Percentiles rank a stretch among this genome's conserved stretches.
phyloP scores from a whole-genome alignment of 2,113 vertebrate genomes.

The Centrocercus urophasianus region DNA sequence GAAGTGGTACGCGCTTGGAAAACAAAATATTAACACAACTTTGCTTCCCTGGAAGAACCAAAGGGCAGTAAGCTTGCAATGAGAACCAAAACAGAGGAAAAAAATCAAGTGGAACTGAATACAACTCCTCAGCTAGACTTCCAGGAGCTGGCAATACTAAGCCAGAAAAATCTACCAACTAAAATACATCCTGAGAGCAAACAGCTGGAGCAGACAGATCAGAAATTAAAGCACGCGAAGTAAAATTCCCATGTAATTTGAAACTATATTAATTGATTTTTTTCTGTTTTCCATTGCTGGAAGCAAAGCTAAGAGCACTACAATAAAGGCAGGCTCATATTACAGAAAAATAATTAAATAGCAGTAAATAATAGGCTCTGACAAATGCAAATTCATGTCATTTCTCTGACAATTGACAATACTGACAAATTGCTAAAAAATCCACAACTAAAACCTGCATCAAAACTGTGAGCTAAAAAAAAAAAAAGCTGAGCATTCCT shows the following conservation, averaged over 20 bases:
- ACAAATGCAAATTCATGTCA: not conserved
- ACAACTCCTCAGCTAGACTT: not conserved
- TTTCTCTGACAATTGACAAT: not conserved
- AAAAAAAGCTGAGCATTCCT: not conserved
- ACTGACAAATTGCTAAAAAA: not conserved
- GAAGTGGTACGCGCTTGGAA: not conserved
- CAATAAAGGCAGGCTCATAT: not conserved
- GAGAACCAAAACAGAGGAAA: not conserved
- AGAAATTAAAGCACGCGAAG: not conserved
- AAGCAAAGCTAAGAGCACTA: not conserved
- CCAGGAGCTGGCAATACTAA: not conserved
- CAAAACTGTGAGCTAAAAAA: not conserved
- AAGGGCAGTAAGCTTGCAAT: not conserved
- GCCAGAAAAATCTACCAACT: not conserved
- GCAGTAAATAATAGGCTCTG: not conserved
- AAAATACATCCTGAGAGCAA: not conserved
- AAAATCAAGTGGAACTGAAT: constrained; percentile 30
- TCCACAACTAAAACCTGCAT: not conserved
- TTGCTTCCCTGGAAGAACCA: not conserved
- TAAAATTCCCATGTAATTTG: not conserved
- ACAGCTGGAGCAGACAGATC: not conserved
- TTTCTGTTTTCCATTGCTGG: not conserved
- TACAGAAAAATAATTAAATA: not conserved
- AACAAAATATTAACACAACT: not conserved
- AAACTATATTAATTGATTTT: not conserved